Evolutionary conservation across 2,113 vertebrate genomes (phyloP).

Genomic region (Leptosomus discolor): DNA sequence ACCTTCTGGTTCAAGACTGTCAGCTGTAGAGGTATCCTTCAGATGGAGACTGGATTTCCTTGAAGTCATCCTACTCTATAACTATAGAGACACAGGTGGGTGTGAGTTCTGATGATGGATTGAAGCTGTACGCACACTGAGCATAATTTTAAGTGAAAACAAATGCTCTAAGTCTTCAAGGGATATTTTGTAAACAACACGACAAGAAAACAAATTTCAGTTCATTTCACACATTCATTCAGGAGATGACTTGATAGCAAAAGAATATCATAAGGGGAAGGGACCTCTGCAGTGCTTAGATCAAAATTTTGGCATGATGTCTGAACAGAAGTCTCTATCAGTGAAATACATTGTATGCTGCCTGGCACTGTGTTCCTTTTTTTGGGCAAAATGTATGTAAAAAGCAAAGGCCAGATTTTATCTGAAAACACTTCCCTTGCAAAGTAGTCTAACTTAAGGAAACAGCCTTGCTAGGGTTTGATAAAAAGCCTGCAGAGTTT

Average conservation of each 20-base stretch:
- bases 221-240: neutral
- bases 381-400: neutral
- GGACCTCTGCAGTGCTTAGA: neutral
- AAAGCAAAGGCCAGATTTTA: neutral
- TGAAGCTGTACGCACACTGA: neutral
- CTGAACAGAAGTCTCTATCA: neutral
- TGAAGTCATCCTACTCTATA: neutral
- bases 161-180: neutral
- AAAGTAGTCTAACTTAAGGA: neutral
- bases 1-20: neutral
- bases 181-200: neutral
- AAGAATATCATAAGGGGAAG: conserved; percentile 9
- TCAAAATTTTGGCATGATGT: neutral
- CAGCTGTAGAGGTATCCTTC: neutral
- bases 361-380: neutral
- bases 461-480: neutral
- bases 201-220: neutral
- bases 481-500: neutral
- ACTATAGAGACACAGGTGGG: neutral
- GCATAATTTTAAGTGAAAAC: neutral
- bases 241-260: neutral
- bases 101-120: neutral
- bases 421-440: neutral
- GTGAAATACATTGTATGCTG: neutral
- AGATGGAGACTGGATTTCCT: neutral